Percentiles rank a stretch among this genome's conserved stretches.
Evolutionary conservation across 2,888 invertebrate species (phyloP).

Genomic region (Adela reaumurella): DNA sequence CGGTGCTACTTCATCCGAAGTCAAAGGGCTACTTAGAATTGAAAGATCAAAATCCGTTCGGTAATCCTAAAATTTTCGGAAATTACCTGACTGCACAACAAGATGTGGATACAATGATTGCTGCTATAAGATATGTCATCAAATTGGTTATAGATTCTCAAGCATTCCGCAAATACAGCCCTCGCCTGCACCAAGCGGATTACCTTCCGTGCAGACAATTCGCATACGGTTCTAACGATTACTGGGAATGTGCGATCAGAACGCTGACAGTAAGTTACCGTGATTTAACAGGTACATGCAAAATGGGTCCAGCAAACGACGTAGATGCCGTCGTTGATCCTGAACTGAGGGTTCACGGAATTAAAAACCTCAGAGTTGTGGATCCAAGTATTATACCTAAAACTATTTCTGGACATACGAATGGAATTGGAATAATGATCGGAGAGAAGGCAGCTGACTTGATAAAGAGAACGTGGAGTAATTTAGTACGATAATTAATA

Average conservation of each 20-base stretch:
- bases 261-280: constrained; percentile 53
- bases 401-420: constrained; percentile 61
- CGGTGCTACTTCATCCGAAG: constrained; percentile 70
- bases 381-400: constrained; percentile 69
- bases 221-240: constrained; percentile 56
- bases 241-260: constrained; percentile 68
- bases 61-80: constrained; percentile 72
- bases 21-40: constrained; percentile 70
- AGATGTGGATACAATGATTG: constrained; percentile 56
- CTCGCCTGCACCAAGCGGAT: constrained; percentile 46
- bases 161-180: constrained; percentile 55
- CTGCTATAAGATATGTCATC: constrained; percentile 60
- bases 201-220: constrained; percentile 50
- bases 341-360: constrained; percentile 60
- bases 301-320: constrained; percentile 66
- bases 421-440: constrained; percentile 67
- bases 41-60: constrained; percentile 68
- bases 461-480: constrained; percentile 57
- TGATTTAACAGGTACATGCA: constrained; percentile 65
- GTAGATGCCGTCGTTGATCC: constrained; percentile 63
- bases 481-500: constrained; percentile 18
- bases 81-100: constrained; percentile 72
- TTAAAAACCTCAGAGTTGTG: constrained; percentile 60
- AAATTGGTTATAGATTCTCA: constrained; percentile 56
- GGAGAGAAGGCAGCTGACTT: constrained; percentile 71